Evolutionary conservation across 2,113 vertebrate genomes (phyloP), one percentile per base, ranked within the genome.

Genomic region (Petroica traversi): DNA sequence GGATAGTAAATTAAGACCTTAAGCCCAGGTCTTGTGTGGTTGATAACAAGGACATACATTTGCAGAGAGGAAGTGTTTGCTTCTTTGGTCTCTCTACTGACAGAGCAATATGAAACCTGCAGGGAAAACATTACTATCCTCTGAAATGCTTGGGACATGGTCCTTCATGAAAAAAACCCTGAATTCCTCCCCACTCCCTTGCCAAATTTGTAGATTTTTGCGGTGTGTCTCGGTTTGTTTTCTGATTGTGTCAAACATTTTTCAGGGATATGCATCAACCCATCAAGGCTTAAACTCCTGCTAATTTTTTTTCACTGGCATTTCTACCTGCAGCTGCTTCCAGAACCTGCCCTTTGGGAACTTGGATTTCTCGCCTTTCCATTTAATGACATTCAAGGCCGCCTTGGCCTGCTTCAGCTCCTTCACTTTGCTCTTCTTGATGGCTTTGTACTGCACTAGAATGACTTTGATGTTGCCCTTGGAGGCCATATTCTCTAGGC

Each of bases 321-420:
- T 95, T 96, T 99, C 98, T 95, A 99, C 98, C 95, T 98, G 98
- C 54, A 99, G 98, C 93, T 98, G 97, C 93, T 99, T 99, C 99
- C 99, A 99, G 97, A 99, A 99, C 82, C 95, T 98, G 83, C 99
- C 98, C 54, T 97, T 98, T 31, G 99, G 98, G 51, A 98, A 98
- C 61, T 82, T 97, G 45, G 99, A 99, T 95, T 98, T 98, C 58
- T 99, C 98, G 34, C 99, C 99, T 97, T 98, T 98, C 99, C 99
- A 99, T n/a, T 98, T 99, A 91, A 99, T 98, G 94, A 99, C 97
- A 6, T 97, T 98, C 95, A 99, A 98, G 10, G 98, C 99, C 5
- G 98, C 91, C 61, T 98, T 98, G 85, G 99, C 98, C 77, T 97
- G 95, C 90, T 98, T 98, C 96, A 99, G 98, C 96, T 99, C 99